phyloP scores from a whole-genome alignment of 2,888 invertebrate species.

The Fragum fragum region DNA sequence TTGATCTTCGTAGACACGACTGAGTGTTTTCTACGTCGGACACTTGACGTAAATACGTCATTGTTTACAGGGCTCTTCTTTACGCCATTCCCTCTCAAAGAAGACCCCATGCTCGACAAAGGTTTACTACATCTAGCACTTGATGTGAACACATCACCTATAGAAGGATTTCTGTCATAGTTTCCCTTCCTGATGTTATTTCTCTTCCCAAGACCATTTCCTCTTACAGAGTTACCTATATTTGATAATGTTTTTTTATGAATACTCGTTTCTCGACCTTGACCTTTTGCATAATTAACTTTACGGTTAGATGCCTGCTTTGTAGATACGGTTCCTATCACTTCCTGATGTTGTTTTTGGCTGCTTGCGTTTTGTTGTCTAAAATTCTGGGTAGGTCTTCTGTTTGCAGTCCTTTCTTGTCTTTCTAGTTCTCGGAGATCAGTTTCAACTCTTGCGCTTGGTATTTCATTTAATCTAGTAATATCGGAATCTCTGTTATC shows the following conservation, averaged over 20 bases:
- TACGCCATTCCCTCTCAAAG: neutral
- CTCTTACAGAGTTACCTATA: neutral
- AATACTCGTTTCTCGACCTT: neutral
- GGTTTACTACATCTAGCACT: too few species aligned
- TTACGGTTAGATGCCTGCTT: neutral
- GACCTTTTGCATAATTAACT: too few species aligned
- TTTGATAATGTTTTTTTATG: neutral
- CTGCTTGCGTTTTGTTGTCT: neutral
- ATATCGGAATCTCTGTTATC: neutral
- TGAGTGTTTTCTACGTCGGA: constrained; percentile 25
- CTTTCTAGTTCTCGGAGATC: neutral
- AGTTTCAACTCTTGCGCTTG: neutral
- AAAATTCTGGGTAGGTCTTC: neutral
- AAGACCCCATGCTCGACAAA: too few species aligned
- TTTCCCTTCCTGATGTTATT: neutral
- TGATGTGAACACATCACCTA: too few species aligned
- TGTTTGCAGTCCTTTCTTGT: neutral
- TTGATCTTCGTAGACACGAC: constrained; percentile 56
- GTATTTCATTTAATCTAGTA: neutral
- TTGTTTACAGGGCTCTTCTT: neutral
- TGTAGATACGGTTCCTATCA: neutral
- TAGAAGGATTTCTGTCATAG: neutral
- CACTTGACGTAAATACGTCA: neutral
- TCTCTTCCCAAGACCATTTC: neutral
- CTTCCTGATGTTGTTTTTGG: neutral